A percentile compares a stretch with the other conserved stretches of the same genome.
Conservation (phyloP, 2,888 invertebrate species). For the Drosophila koepferae region DNA sequence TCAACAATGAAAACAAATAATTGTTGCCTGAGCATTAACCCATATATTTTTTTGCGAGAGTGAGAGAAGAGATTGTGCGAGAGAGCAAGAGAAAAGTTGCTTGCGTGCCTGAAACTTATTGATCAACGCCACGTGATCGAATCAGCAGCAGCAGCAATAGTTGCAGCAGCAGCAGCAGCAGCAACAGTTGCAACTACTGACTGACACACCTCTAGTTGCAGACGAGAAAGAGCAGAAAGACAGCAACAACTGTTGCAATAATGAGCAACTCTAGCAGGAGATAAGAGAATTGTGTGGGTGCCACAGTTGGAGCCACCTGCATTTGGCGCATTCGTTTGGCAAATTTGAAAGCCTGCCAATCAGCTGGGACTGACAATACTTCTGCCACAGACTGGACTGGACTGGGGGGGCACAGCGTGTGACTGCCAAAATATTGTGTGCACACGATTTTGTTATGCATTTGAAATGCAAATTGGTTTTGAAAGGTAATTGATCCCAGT, state of each 20-base stretch:
- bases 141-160: conserved; percentile 42
- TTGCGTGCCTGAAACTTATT: conserved; percentile 82
- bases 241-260: conserved; percentile 66
- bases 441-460: conserved; percentile 79
- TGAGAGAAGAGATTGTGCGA: conserved; percentile 4
- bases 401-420: conserved; percentile 56
- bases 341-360: conserved; percentile 78
- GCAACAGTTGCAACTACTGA: conserved; percentile 77
- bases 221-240: conserved; percentile 29
- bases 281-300: conserved; percentile 72
- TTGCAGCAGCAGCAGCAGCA: conserved; percentile 23
- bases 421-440: conserved; percentile 75
- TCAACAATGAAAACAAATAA: conserved; percentile 77
- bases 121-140: conserved; percentile 80
- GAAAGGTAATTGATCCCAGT: conserved; percentile 77
- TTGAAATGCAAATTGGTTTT: conserved; percentile 80
- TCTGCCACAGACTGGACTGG: conserved; percentile 32
- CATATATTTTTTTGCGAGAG: conserved; percentile 56
- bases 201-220: conserved; percentile 80
- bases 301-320: conserved; percentile 69
- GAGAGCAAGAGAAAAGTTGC: conserved; percentile 36
- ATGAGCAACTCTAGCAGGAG: conserved; percentile 70
- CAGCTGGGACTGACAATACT: conserved; percentile 59
- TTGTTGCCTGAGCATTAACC: conserved; percentile 77
- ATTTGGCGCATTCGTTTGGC: conserved; percentile 39